Conservation (phyloP, 2,797 vertebrate genomes). For the Acanthiza pusilla region DNA sequence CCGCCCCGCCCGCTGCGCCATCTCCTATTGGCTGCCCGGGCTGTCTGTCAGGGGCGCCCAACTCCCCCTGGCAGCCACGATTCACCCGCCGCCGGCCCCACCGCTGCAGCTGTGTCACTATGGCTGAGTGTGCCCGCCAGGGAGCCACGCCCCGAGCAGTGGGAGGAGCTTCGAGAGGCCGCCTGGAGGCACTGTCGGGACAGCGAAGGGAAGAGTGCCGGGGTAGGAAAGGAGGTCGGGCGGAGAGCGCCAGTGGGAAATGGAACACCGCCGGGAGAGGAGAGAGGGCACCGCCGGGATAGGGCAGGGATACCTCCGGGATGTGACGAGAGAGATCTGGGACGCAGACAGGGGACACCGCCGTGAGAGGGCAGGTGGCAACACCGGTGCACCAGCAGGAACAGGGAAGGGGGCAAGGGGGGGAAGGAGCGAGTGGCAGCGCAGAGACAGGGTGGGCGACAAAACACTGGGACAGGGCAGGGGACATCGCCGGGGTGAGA, state of each 20-base stretch:
- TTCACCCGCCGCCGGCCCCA: too few species aligned
- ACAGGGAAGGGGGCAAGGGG: not conserved
- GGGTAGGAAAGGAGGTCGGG: not conserved
- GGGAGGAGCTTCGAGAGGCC: accelerated
- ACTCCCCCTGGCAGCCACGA: not conserved
- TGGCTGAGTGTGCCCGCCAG: too few species aligned
- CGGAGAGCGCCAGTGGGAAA: accelerated
- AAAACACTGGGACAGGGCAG: not conserved
- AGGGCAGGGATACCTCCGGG: too few species aligned
- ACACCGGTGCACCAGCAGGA: not conserved
- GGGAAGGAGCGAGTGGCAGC: not conserved
- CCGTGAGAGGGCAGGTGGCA: too few species aligned
- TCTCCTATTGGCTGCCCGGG: accelerated
- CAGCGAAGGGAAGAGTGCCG: too few species aligned
- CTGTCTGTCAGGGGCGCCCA: not conserved
- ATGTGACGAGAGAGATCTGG: too few species aligned
- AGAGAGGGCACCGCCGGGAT: accelerated
- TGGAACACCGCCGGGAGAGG: too few species aligned
- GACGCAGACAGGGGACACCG: too few species aligned
- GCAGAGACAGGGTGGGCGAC: not conserved
- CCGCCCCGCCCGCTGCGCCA: accelerated
- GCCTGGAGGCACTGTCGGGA: not conserved
- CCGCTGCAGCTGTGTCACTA: not conserved
- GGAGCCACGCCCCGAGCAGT: accelerated
- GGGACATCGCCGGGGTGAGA: not conserved